A percentile compares a stretch with the other conserved stretches of the same genome.
phyloP scores from a whole-genome alignment of 2,797 vertebrate genomes.

The Lycodopsis pacificus region DNA sequence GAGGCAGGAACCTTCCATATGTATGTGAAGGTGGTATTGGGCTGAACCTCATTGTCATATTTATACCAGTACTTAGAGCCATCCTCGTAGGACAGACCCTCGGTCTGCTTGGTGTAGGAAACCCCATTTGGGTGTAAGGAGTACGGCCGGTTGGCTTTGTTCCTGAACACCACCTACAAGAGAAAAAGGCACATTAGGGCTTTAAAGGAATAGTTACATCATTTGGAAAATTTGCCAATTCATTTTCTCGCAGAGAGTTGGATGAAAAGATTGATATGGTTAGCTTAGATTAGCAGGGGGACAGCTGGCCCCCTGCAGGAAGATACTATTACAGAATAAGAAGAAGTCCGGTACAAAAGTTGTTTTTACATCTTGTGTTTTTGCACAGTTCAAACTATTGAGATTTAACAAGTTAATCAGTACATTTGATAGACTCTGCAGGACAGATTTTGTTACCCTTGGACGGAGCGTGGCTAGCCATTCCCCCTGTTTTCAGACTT shows the following conservation, averaged over 20 bases:
- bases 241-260: neutral
- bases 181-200: slow-evolving; percentile 5
- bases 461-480: no score
- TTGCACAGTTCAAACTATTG: neutral
- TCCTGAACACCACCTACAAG: slow-evolving; percentile 92
- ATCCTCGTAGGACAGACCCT: slow-evolving; percentile 93
- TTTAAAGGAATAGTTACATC: neutral
- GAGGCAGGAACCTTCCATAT: slow-evolving; percentile 88
- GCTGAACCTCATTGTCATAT: slow-evolving; percentile 88
- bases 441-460: neutral
- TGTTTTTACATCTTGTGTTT: neutral
- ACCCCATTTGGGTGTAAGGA: slow-evolving; percentile 95
- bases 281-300: neutral
- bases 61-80: slow-evolving; percentile 89
- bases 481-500: neutral
- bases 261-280: neutral
- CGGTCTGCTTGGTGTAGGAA: slow-evolving; percentile 92
- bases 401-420: neutral
- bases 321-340: neutral
- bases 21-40: slow-evolving; percentile 89
- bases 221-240: neutral
- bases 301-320: neutral
- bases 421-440: no score
- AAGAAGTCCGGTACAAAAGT: neutral
- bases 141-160: slow-evolving; percentile 90